These are phyloP conservation scores for Choloepus hoffmanni DNA, from an alignment of 2,113 vertebrate species.

Conservation along the genomic window DNA sequence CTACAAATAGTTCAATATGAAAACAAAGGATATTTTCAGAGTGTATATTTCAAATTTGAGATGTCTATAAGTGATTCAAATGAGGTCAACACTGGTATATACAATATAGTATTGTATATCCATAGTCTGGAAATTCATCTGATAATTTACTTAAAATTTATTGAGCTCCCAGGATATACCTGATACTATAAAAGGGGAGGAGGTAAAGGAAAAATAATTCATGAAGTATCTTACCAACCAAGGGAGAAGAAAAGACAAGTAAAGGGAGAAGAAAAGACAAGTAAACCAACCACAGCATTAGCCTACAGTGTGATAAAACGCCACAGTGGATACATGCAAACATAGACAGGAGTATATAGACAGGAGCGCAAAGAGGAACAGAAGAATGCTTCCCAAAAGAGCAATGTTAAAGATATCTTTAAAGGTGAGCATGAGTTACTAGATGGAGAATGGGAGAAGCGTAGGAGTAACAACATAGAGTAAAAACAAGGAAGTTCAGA, in stretches of 20 bases:
- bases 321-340: not conserved
- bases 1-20: constrained; percentile 13
- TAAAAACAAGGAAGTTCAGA: constrained; percentile 8
- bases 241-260: not conserved
- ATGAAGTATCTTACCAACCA: not conserved
- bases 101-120: not conserved
- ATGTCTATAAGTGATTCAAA: constrained; percentile 7
- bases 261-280: not conserved
- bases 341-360: not conserved
- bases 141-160: constrained; percentile 28
- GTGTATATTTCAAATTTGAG: constrained; percentile 46
- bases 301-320: constrained; percentile 15
- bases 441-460: not conserved
- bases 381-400: constrained; percentile 1
- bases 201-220: constrained; percentile 32
- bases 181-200: not conserved
- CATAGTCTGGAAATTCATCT: constrained; percentile 7
- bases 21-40: constrained; percentile 57
- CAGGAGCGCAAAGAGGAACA: not conserved
- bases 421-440: not conserved
- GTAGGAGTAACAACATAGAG: not conserved
- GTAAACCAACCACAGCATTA: not conserved
- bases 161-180: not conserved
- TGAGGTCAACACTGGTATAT: not conserved
- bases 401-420: not conserved